Evolutionary conservation across 2,113 vertebrate genomes (phyloP).

Genomic region (Onychorhynchus coronatus): DNA sequence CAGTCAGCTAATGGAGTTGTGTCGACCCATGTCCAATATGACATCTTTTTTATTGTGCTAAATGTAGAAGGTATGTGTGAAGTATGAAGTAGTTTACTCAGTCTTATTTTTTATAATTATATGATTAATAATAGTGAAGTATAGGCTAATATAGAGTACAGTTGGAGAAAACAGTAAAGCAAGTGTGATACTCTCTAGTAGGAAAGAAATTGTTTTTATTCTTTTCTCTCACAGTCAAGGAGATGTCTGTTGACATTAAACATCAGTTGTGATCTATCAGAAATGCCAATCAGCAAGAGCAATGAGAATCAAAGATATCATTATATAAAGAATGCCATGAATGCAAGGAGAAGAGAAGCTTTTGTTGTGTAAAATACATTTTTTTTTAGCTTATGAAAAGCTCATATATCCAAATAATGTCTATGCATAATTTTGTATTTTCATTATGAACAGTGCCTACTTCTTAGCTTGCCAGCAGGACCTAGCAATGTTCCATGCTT

Average conservation of each 20-base stretch:
- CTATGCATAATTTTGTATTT: not conserved
- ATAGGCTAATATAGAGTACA: not conserved
- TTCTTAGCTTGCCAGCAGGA: not conserved
- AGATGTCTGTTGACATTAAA: not conserved
- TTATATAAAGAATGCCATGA: not conserved
- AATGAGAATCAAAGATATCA: not conserved
- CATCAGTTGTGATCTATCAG: not conserved
- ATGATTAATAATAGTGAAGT: not conserved
- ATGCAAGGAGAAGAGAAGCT: not conserved
- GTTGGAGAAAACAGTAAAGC: not conserved
- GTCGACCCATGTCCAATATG: not conserved
- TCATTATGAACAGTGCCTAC: not conserved
- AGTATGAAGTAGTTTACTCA: not conserved
- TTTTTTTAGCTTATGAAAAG: not conserved
- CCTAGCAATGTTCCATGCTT: not conserved
- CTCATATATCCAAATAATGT: not conserved
- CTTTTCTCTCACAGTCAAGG: not conserved
- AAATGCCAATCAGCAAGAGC: not conserved
- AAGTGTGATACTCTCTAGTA: not conserved
- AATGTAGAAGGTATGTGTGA: not conserved
- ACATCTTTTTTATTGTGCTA: not conserved
- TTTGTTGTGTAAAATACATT: not conserved
- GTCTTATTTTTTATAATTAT: not conserved
- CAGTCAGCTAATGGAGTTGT: not conserved
- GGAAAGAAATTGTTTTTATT: rapidly evolving